phyloP scores from a whole-genome alignment of 2,888 invertebrate genomes.

The Therioaphis trifolii region DNA sequence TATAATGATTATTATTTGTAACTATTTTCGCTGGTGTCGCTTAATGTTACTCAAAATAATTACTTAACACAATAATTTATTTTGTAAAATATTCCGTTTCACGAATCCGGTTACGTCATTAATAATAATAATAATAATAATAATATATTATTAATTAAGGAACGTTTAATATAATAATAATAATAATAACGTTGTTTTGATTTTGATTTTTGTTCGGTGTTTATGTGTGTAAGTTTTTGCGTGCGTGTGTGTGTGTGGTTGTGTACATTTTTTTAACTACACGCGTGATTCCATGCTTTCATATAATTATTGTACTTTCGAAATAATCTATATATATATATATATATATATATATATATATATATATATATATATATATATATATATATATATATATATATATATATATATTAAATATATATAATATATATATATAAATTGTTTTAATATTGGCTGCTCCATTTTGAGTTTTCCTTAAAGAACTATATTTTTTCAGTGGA shows the following conservation, averaged over 20 bases:
- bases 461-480: slow-evolving; percentile 18
- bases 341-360: not conserved
- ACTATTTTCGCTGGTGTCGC: slow-evolving; percentile 47
- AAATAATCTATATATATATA: not conserved
- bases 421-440: slow-evolving; percentile 11
- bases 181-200: slow-evolving; percentile 49
- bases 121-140: slow-evolving; percentile 28
- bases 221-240: slow-evolving; percentile 32
- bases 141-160: slow-evolving; percentile 9
- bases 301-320: slow-evolving; percentile 27
- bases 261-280: slow-evolving; percentile 25
- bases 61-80: slow-evolving; percentile 47
- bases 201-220: slow-evolving; percentile 45
- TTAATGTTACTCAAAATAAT: slow-evolving; percentile 35
- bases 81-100: slow-evolving; percentile 21
- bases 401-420: not conserved
- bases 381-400: slow-evolving; percentile 2
- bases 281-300: slow-evolving; percentile 46
- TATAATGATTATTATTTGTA: slow-evolving; percentile 29
- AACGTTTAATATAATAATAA: slow-evolving; percentile 40
- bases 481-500: slow-evolving; percentile 33
- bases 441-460: slow-evolving; percentile 40
- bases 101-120: not conserved
- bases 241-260: not conserved
- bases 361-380: too few relatives aligned